Evolutionary conservation across 2,888 invertebrate genomes (phyloP).

Genomic region (Eupithecia subumbrata): DNA sequence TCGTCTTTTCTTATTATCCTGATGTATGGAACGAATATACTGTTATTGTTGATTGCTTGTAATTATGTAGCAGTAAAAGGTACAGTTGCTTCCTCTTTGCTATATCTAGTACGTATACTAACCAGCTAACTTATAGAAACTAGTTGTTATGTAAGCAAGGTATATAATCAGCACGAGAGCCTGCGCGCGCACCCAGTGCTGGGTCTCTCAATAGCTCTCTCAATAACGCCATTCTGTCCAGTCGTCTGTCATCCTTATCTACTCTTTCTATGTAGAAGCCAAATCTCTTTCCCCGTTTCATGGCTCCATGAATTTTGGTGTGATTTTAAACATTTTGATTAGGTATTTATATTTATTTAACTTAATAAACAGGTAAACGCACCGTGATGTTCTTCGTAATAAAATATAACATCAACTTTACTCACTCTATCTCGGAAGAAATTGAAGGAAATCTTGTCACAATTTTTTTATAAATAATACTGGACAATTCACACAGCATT

Average conservation of each 20-base stretch:
- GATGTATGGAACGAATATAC: slow-evolving; percentile 10
- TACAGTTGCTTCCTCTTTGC: background rate
- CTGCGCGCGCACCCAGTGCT: background rate
- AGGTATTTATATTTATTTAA: no score
- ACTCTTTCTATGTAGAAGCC: background rate
- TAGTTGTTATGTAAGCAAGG: no score
- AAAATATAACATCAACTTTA: background rate
- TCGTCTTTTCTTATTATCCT: slow-evolving; percentile 25
- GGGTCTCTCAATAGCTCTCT: no score
- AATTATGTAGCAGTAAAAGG: slow-evolving; percentile 2
- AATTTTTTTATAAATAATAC: no score
- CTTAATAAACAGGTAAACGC: no score
- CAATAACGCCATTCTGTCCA: background rate
- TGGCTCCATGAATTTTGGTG: background rate
- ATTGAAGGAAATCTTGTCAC: background rate
- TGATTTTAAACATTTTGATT: background rate
- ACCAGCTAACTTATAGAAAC: no score
- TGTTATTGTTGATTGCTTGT: slow-evolving; percentile 6
- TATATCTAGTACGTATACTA: background rate
- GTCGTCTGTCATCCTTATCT: background rate
- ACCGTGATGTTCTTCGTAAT: background rate
- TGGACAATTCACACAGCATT: no score
- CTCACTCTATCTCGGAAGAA: background rate
- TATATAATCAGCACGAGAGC: background rate
- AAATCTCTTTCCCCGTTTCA: background rate